Conservation (phyloP, 2,113 vertebrate genomes). For the Dendrocopos noguchii region DNA sequence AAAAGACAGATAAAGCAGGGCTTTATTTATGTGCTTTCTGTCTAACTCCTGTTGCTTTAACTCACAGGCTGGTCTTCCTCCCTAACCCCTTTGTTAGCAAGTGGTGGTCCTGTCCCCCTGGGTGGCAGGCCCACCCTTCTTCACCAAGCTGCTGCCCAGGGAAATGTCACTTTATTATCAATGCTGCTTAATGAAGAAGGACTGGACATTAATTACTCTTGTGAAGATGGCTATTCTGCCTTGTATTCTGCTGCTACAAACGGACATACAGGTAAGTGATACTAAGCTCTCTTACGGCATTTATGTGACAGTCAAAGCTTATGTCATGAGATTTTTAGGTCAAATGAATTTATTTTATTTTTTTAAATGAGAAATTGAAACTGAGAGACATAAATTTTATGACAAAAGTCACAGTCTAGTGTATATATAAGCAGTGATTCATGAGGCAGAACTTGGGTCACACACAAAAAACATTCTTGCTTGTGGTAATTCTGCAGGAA, state of each 20-base stretch:
- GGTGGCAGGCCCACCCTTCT: constrained; percentile 97
- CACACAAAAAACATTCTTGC: neutral
- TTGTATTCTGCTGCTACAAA: constrained; percentile 99
- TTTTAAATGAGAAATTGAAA: neutral
- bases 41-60: constrained; percentile 83
- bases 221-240: constrained; percentile 92
- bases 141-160: constrained; percentile 99
- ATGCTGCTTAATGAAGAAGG: constrained; percentile 99
- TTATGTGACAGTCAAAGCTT: neutral
- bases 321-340: neutral
- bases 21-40: constrained; percentile 46
- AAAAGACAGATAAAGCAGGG: constrained; percentile 17
- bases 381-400: neutral
- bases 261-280: constrained; percentile 90
- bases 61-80: constrained; percentile 98
- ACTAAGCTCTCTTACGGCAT: neutral
- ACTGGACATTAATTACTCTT: constrained; percentile 86
- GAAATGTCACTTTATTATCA: constrained; percentile 99
- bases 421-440: neutral
- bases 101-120: constrained; percentile 98
- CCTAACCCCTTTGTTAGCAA: constrained; percentile 92
- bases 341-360: neutral
- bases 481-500: neutral
- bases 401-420: neutral
- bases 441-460: neutral